A percentile compares a stretch with the other conserved stretches of the same genome.
These are phyloP conservation scores for Salticus scenicus DNA, from an alignment of 2,888 invertebrate genomes.

Conservation along the genomic window DNA sequence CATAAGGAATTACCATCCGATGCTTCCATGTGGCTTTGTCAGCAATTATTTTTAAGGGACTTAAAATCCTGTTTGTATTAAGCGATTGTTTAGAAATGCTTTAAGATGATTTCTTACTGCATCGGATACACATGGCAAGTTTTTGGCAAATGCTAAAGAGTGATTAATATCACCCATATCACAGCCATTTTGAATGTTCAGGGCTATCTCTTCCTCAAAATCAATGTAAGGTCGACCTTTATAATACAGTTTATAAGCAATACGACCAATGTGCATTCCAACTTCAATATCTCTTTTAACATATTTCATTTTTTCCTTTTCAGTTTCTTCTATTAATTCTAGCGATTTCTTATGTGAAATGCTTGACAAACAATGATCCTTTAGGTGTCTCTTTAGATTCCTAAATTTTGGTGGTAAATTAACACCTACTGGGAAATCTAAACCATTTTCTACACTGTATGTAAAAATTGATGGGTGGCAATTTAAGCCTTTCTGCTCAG, in stretches of 20 bases:
- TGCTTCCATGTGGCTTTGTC: constrained; percentile 13
- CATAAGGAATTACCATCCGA: not conserved
- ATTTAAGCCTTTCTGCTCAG: not conserved
- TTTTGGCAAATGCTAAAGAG: constrained; percentile 7
- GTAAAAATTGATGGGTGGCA: not conserved
- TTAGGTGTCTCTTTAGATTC: not conserved
- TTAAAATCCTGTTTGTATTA: not conserved
- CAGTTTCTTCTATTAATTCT: not conserved
- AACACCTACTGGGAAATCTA: not conserved
- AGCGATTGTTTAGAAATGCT: not conserved
- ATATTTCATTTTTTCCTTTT: not conserved
- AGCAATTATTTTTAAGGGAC: not conserved
- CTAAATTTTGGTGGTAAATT: not conserved
- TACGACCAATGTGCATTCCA: not conserved
- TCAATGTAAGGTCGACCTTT: constrained; percentile 4
- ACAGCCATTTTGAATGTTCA: too few relatives aligned
- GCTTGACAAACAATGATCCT: not conserved
- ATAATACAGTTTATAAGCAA: not conserved
- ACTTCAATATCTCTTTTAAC: not conserved
- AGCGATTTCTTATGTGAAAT: not conserved
- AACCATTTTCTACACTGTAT: not conserved
- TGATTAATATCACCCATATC: constrained; percentile 4
- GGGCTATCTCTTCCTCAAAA: constrained; percentile 3
- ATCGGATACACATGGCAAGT: not conserved
- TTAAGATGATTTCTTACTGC: not conserved